Evolutionary conservation across 2,888 invertebrate species (phyloP), one percentile per base, ranked within the genome.

Genomic region (Luperina testacea): DNA sequence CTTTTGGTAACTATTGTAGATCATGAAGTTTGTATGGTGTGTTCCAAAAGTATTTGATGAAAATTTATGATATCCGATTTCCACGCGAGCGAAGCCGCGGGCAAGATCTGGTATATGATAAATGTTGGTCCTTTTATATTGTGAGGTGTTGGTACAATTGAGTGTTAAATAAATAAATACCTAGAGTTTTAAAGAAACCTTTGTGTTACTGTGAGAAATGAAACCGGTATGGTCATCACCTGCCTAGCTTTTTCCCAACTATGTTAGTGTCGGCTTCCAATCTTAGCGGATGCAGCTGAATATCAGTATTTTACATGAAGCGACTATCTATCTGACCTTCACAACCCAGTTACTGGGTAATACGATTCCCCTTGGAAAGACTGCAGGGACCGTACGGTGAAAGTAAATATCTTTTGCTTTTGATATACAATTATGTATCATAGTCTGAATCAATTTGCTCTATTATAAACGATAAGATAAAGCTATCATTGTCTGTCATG

Each of bases 391-490:
- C 27, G 61, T 27, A 27, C 27, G 27, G 61, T 27, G 3, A 27
- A 15, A 61, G 27, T 61, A 61, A 61, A 8, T 8, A 61, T 61
- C 27, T 27, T 61, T 61, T 15, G 61, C 27, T 32, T 32, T 17
- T 17, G 3, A 32, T 63, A 63, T 8, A 20, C 38, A 4, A 7
- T 0, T 20, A 51, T 51, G 7, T 17, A 63, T 15, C 67, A 24
- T 32, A 32, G 32, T 27, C 48, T 72, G 27, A 64, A 80, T 63
- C 51, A 53, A 61, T 70, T 78, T 61, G 51, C 32, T 79, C 7
- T 27, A 51, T 51, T 51, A 51, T 7, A 51, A 61, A 64, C 9
- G 79, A 79, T 80, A 65, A 72, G 79, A 72, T 79, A 65, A 38
- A 9, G 11, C 17, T 9, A 17, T 24, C 38, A 68, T 51, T 5